phyloP scores from a whole-genome alignment of 2,797 vertebrate genomes.

The Pteronotus mesoamericanus region DNA sequence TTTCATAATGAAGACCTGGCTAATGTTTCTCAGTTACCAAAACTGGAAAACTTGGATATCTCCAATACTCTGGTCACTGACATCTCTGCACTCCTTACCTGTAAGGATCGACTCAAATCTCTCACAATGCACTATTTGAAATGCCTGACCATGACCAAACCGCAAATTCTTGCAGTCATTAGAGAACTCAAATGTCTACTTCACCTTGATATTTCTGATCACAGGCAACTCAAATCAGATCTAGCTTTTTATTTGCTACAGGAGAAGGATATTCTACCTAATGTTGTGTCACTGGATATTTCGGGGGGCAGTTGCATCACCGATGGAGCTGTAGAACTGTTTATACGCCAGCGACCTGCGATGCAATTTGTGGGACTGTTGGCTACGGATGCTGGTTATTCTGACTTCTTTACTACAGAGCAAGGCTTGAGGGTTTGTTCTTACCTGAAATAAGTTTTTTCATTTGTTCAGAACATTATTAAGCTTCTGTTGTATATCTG shows the following conservation, averaged over 20 bases:
- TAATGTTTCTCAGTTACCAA: constrained; percentile 87
- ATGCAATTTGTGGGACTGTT: constrained; percentile 92
- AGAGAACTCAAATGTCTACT: constrained; percentile 75
- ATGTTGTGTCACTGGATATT: constrained; percentile 89
- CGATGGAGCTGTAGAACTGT: constrained; percentile 86
- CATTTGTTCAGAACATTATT: background rate
- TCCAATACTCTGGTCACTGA: constrained; percentile 92
- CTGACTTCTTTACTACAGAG: constrained; percentile 89
- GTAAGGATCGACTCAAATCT: constrained; percentile 87
- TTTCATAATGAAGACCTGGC: constrained; percentile 89
- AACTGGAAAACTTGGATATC: constrained; percentile 91
- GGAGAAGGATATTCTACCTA: constrained; percentile 87
- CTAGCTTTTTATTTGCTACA: constrained; percentile 89
- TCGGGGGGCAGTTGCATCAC: constrained; percentile 89
- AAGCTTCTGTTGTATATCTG: background rate
- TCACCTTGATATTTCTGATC: constrained; percentile 93
- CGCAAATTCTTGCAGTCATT: constrained; percentile 86
- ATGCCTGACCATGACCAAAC: constrained; percentile 89
- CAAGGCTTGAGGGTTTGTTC: constrained; percentile 87
- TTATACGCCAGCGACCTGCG: constrained; percentile 86
- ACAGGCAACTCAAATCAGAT: constrained; percentile 91
- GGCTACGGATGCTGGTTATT: constrained; percentile 91
- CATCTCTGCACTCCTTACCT: constrained; percentile 86
- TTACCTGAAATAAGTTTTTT: constrained; percentile 41
- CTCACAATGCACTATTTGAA: constrained; percentile 92